These are phyloP conservation scores for Eulemur rufifrons DNA, from an alignment of 2,113 vertebrate species.

Conservation along the genomic window DNA sequence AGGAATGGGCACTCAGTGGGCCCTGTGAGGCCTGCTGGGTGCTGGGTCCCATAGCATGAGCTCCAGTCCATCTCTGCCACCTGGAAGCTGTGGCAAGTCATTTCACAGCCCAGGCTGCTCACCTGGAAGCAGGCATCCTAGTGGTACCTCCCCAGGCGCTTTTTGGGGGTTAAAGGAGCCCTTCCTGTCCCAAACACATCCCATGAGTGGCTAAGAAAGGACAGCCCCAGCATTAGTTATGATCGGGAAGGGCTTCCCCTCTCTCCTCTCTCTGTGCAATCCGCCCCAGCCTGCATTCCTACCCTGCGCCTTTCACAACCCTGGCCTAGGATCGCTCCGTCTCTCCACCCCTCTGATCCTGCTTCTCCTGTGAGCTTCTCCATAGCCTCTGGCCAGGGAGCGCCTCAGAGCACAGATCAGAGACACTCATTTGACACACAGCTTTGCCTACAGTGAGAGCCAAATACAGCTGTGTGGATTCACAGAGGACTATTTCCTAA, in stretches of 20 bases:
- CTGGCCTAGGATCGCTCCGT: not conserved
- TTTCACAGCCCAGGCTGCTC: not conserved
- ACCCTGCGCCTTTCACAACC: not conserved
- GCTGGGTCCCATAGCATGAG: not conserved
- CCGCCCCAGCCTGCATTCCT: not conserved
- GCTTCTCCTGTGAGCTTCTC: not conserved
- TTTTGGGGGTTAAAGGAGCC: not conserved
- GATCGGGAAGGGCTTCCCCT: fast-evolving
- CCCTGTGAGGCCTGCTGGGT: not conserved
- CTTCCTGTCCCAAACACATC: not conserved
- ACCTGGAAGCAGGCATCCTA: not conserved
- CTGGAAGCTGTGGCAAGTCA: not conserved
- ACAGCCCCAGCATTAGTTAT: not conserved
- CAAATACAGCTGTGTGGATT: not conserved
- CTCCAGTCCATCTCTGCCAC: not conserved
- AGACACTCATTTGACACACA: not conserved
- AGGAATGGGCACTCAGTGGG: too few species aligned
- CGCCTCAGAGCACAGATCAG: not conserved
- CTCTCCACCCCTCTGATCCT: not conserved
- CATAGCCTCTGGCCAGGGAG: not conserved
- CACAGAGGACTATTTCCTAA: not conserved
- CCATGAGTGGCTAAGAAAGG: not conserved
- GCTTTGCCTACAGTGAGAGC: not conserved
- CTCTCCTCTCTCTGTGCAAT: not conserved
- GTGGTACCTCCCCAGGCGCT: not conserved